Evolutionary conservation across 2,888 invertebrate species (phyloP).

Genomic region (Athripsodes cinereus): DNA sequence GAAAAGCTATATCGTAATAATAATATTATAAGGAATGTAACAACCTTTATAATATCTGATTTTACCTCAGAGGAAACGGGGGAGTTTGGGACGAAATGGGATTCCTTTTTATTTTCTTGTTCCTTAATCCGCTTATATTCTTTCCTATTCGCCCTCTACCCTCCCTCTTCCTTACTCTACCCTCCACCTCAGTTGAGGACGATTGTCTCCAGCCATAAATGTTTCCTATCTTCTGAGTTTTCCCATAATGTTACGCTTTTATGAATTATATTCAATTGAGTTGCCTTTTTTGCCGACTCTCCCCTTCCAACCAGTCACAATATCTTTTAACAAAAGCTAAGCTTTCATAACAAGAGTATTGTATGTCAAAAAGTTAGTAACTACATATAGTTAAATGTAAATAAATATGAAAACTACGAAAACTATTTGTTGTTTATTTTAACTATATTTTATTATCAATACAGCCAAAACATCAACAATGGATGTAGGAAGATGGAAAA

Average conservation of each 20-base stretch:
- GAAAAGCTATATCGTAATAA: background rate
- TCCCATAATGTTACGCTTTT: conserved; percentile 26
- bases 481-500: no score
- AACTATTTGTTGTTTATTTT: no score
- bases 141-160: conserved; percentile 14
- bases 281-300: conserved; percentile 13
- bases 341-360: no score
- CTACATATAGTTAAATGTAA: no score
- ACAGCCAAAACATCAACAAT: no score
- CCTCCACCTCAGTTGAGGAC: background rate
- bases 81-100: conserved; percentile 9
- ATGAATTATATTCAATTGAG: conserved; percentile 26
- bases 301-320: background rate
- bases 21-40: background rate
- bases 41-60: background rate
- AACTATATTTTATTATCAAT: no score
- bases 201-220: conserved; percentile 4
- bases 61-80: background rate
- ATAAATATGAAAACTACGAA: no score
- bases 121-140: conserved; percentile 24
- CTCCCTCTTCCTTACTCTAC: conserved; percentile 1
- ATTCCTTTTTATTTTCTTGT: conserved; percentile 26
- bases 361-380: no score
- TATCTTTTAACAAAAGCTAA: conserved; percentile 1
- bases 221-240: conserved; percentile 23